These are phyloP conservation scores for Zophobas morio DNA, from an alignment of 1,140 invertebrate genomes.

Conservation along the genomic window DNA sequence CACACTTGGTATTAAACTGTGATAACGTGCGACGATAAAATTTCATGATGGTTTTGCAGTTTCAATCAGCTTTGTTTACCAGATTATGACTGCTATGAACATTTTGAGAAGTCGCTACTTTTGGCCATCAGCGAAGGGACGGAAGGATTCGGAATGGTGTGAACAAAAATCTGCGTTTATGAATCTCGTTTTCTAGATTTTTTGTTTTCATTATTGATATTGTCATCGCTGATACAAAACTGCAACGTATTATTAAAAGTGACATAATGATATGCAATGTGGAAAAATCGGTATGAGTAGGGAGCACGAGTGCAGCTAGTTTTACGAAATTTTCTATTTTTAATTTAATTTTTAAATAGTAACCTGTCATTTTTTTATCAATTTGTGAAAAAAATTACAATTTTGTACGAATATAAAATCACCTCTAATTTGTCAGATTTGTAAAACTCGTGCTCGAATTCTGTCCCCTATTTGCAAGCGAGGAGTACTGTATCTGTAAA, in stretches of 20 bases:
- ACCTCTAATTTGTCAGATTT: no score
- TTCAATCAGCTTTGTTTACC: constrained; percentile 97
- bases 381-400: no score
- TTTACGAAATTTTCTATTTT: no score
- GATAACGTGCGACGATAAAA: not conserved
- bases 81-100: constrained; percentile 94
- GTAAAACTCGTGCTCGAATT: no score
- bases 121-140: constrained; percentile 95
- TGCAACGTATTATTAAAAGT: not conserved
- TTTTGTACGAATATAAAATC: no score
- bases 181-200: not conserved
- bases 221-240: not conserved
- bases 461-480: not conserved
- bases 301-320: no score
- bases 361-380: no score
- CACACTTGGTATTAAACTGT: constrained; percentile 84
- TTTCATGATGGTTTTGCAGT: constrained; percentile 72
- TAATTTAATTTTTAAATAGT: no score
- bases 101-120: constrained; percentile 91
- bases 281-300: no score
- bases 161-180: constrained; percentile 59
- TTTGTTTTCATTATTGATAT: constrained; percentile 16
- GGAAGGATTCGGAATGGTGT: constrained; percentile 96
- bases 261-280: no score
- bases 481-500: not conserved